Evolutionary conservation across 2,888 invertebrate species (phyloP), one percentile per base, ranked within the genome.

Genomic region (Sinohyriopsis cumingii): DNA sequence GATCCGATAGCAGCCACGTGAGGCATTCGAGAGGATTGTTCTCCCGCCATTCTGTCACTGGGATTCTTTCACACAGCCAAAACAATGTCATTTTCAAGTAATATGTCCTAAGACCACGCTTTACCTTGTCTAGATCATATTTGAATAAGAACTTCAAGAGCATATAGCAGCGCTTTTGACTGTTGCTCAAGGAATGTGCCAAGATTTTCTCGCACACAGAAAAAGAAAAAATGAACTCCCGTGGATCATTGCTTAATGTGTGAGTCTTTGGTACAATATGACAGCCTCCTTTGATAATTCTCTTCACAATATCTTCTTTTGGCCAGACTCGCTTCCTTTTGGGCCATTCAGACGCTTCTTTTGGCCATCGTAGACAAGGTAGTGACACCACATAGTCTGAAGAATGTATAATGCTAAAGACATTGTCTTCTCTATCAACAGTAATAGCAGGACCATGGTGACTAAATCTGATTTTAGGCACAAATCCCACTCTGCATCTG

Each of bases 341-440:
- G 9, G 59, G n/a, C 68, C 68, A 68, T 57, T 63, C 63, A n/a
- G 55, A 12, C 2, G 68, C 68, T 68, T 68, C 68, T 57, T 9
- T 15, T 22, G 68, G 68, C 68, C 68, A 68, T 28, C 68, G 53
- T 24, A 63, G 68, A 59, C 68, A 68, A 45, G 68, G 68, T n/a
- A 68, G 63, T 15, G 68, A 62, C 7, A 68, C 56, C 2, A 68
- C 68, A 57, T 68, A 57, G 54, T 68, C 68, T 53, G 45, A 25
- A 18, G 68, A 63, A 5, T 19, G 7, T 18, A 57, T 55, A 7
- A 63, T 25, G 12, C 55, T 67, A 5, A 28, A 28, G 22, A 28
- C 56, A 7, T 57, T 57, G 24, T 25, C 62, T 6, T 19, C 53
- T 33, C 54, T 45, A 62, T 68, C 63, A 24, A 28, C 56, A 33